Evolutionary conservation across 2,888 invertebrate genomes (phyloP), one percentile per base, ranked within the genome.

Genomic region (Latrodectus elegans): DNA sequence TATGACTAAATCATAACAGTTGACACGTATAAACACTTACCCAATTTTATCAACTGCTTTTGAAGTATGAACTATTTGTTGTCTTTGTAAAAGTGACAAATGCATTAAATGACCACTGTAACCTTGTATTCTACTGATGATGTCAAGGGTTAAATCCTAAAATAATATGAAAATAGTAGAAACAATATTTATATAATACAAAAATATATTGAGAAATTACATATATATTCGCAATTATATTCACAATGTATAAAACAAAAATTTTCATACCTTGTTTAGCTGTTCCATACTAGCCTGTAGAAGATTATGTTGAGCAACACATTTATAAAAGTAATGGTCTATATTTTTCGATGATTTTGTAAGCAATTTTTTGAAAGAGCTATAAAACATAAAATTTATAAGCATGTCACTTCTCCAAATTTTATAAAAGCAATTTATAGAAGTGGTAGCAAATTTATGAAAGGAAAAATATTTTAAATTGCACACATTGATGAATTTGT

Each of bases 121-220:
- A 73, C 99, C 99, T 92, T 95, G 95, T 91, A 97, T 96, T 77
- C 97, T 94, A 90, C 97, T 97, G 76, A 96, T 94, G 90, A 96
- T 96, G 75, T 95, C 95, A 1, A 95, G 93, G 0, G 97, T 96
- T 73, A 98, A 92, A 91, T 98, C 97, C 90, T 95, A 14, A 26
- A 71, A 49, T 71, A 71, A 71, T 17, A 71, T 55, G 15, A 49
- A 49, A 17, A 72, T 9, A 17, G 38, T 22, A 76, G 12, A 49
- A n/a, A 64, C n/a, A 49, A 15, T n/a, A 52, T n/a, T n/a, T 52
- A 17, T 70, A 52, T 72, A 15, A 53, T 4, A 4, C 15, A n/a
- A 52, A 71, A 70, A 71, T 38, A n/a, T 26, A 2, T 17, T 38
- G 17, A 4, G 9, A 17, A n/a, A 68, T 53, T 17, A 14, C 38